Percentiles rank a stretch among this genome's conserved stretches.
Evolutionary conservation across 1,140 invertebrate genomes (phyloP).

Genomic region (Scaptomyza graminum): DNA sequence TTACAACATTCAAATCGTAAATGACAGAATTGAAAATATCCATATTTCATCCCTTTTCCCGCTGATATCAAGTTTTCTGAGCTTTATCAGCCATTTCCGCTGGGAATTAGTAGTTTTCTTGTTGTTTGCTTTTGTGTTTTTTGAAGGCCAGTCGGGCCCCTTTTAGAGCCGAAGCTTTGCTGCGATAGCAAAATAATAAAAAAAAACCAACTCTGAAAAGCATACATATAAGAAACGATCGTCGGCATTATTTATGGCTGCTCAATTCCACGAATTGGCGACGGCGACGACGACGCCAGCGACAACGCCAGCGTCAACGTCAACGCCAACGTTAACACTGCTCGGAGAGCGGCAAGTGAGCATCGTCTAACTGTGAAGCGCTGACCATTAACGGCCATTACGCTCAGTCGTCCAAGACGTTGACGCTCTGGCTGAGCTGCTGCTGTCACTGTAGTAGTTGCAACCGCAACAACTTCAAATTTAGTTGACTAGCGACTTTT

Average conservation of each 20-base stretch:
- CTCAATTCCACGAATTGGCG: slow-evolving; percentile 28
- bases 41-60: neutral
- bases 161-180: slow-evolving; percentile 3
- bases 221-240: slow-evolving; percentile 42
- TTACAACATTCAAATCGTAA: too few relatives aligned
- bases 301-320: slow-evolving; percentile 1
- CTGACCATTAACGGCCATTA: slow-evolving; percentile 58
- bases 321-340: slow-evolving; percentile 8
- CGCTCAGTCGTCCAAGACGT: slow-evolving; percentile 32
- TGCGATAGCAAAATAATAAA: slow-evolving; percentile 29
- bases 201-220: slow-evolving; percentile 10
- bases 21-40: too few relatives aligned
- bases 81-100: slow-evolving; percentile 41
- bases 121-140: neutral
- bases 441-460: slow-evolving; percentile 24
- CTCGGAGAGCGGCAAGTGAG: slow-evolving; percentile 17
- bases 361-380: slow-evolving; percentile 62
- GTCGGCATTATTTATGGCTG: slow-evolving; percentile 22
- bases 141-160: slow-evolving; percentile 37
- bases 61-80: slow-evolving; percentile 7
- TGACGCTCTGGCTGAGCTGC: slow-evolving; percentile 24
- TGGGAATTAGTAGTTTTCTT: slow-evolving; percentile 6
- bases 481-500: slow-evolving; percentile 69
- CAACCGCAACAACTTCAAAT: slow-evolving; percentile 59
- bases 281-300: slow-evolving; percentile 8